Evolutionary conservation across 2,797 vertebrate genomes (phyloP), one percentile per base, ranked within the genome.

Genomic region (Philypnodon macrostomus): DNA sequence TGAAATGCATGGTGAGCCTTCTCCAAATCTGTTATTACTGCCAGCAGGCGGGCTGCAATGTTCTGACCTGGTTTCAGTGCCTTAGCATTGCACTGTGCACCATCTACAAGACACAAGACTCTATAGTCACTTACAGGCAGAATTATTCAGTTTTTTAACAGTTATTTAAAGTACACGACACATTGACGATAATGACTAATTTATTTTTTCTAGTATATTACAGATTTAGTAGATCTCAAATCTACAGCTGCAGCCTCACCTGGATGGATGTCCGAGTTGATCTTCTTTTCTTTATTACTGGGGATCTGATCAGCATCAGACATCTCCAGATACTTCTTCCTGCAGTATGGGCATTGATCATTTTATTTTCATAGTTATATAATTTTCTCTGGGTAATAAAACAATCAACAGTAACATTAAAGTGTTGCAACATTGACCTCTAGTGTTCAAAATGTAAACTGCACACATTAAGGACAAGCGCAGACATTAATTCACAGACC

Each of bases 1-100:
- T 87, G 83, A 69, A 92, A 94, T 49, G 88, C 67, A 27, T 79
- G 59, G 1, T 95, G 94, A 57, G 89, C 90, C 35, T 65, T 64
- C 58, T 95, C 92, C 84, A 94, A 80, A 49, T 93, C 90, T 34
- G 77, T 80, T 0, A 96, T 86, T 27, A 92, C 89, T 2, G 75
- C 85, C 68, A 92, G 53, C 56, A 96, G 84, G 13, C 70, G 87
- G 19, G 70, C 57, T 0, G 73, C 80, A 0, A 80, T 39, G 0
- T 57, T 68, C 17, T 67, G 75, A 53, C 77, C 77, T 16, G 46
- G 52, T 45, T 73, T 86, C 30, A 52, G 15, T 2, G 10, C 46
- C 48, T 70, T 66, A 13, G 46, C 9, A 1, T 53, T 63, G 67
- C 81, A 70, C 49, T 73, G 73, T 13, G 84, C 81, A 7, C 80